phyloP scores from a whole-genome alignment of 2,113 vertebrate genomes.

The Eulemur macaco region DNA sequence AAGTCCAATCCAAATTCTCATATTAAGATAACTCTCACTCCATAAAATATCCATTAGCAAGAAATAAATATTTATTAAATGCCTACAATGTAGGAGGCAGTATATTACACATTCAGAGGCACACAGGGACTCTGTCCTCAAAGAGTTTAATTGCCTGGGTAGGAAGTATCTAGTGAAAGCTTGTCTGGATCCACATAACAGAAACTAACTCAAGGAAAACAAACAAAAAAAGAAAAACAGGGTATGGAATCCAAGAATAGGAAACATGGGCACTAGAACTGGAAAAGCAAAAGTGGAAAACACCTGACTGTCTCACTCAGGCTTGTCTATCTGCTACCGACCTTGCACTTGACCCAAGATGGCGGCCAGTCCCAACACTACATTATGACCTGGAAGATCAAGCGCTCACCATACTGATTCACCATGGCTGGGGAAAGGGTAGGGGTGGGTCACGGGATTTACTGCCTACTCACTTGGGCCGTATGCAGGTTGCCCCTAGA shows the following conservation, averaged over 20 bases:
- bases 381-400: not conserved
- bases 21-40: not conserved
- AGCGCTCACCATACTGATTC: not conserved
- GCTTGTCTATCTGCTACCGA: not conserved
- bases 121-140: not conserved
- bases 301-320: not conserved
- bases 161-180: not conserved
- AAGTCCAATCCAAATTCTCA: not conserved
- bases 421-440: not conserved
- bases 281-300: not conserved
- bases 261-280: not conserved
- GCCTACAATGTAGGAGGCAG: not conserved
- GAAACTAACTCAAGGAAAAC: not conserved
- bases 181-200: not conserved
- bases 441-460: rapidly evolving
- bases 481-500: not conserved
- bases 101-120: not conserved
- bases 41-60: not conserved
- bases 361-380: not conserved
- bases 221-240: not conserved
- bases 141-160: not conserved
- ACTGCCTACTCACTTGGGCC: not conserved
- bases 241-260: not conserved
- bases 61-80: not conserved
- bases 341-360: not conserved